phyloP scores from a whole-genome alignment of 2,113 vertebrate genomes.

The Elgaria multicarinata region DNA sequence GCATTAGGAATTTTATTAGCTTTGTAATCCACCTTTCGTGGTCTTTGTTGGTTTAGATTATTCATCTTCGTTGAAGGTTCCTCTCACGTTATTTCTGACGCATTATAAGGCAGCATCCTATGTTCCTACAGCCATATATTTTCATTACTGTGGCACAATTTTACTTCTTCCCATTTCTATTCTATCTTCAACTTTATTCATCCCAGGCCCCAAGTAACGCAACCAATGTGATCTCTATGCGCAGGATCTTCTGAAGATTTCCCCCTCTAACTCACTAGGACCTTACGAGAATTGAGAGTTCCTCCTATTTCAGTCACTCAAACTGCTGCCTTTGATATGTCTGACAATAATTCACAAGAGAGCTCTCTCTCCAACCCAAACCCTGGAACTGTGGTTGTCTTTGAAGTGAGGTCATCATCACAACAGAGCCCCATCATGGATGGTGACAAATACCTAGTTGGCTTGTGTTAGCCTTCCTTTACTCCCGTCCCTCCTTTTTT shows the following conservation, averaged over 20 bases:
- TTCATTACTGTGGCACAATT: neutral
- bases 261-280: neutral
- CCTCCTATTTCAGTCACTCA: neutral
- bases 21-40: too few species aligned
- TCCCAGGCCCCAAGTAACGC: too few species aligned
- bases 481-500: neutral
- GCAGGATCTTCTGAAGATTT: neutral
- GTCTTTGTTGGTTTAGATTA: too few species aligned
- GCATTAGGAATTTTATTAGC: too few species aligned
- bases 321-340: neutral
- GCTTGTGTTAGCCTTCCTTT: neutral
- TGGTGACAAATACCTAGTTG: neutral
- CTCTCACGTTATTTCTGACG: too few species aligned
- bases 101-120: too few species aligned
- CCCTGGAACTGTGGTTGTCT: neutral
- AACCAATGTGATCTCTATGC: neutral
- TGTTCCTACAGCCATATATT: neutral
- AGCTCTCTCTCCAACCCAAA: neutral
- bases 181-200: neutral
- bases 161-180: neutral
- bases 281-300: neutral
- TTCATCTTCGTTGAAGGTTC: too few species aligned
- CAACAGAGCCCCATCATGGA: neutral
- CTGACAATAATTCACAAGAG: neutral
- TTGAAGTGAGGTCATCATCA: neutral